These are phyloP conservation scores for Malacoraja senta DNA, from an alignment of 2,797 vertebrate genomes.

Conservation along the genomic window DNA sequence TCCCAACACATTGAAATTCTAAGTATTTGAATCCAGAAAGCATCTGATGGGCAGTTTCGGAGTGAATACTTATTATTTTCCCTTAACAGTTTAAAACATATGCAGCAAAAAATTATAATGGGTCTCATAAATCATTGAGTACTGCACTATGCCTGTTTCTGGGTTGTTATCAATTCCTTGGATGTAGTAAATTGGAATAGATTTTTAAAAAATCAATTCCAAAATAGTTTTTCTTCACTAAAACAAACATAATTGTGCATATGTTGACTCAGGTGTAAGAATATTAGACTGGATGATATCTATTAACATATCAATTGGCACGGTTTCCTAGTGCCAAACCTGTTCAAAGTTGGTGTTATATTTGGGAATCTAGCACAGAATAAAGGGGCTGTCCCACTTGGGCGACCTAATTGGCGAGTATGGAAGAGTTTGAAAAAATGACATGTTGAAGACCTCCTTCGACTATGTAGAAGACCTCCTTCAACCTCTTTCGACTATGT, in stretches of 20 bases:
- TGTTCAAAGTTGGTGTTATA: too few species aligned
- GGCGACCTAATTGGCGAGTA: too few species aligned
- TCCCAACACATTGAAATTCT: slow-evolving; percentile 27
- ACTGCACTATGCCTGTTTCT: not conserved
- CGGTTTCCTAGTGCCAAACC: too few species aligned
- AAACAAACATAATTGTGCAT: not conserved
- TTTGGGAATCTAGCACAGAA: too few species aligned
- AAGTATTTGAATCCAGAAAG: not conserved
- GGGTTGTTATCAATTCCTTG: not conserved
- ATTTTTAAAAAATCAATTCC: not conserved
- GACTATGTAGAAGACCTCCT: too few species aligned
- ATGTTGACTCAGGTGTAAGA: not conserved
- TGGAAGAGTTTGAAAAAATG: too few species aligned
- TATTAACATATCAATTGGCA: not conserved
- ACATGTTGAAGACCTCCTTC: too few species aligned
- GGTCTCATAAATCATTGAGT: not conserved
- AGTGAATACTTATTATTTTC: not conserved
- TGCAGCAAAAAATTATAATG: not conserved
- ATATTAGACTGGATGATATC: not conserved
- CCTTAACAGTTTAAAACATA: not conserved
- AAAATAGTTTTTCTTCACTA: too few species aligned
- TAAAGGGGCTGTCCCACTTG: too few species aligned
- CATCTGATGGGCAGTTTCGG: not conserved
- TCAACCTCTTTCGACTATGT: too few species aligned
- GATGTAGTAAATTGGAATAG: not conserved